Conservation (phyloP, 2,113 vertebrate species). For the Oryzias curvinotus region DNA sequence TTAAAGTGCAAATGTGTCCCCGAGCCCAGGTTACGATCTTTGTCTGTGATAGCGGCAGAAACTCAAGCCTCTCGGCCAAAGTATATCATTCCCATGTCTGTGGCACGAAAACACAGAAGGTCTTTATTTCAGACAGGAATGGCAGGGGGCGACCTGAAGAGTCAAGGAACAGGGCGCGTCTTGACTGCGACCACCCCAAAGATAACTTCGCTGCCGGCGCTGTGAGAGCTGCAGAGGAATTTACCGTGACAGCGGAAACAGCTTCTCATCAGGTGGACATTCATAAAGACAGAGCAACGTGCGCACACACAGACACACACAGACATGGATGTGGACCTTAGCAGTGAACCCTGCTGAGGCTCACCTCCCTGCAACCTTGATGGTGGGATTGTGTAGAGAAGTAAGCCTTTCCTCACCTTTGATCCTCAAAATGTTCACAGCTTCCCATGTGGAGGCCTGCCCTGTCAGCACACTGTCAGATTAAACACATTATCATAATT, state of each 20-base stretch:
- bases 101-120: conserved; percentile 59
- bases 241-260: conserved; percentile 72
- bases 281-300: conserved; percentile 43
- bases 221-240: conserved; percentile 64
- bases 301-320: conserved; percentile 13
- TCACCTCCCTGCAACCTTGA: conserved; percentile 61
- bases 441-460: conserved; percentile 4
- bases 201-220: conserved; percentile 42
- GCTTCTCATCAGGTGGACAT: conserved; percentile 66
- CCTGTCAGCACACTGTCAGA: conserved; percentile 50
- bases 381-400: conserved; percentile 55
- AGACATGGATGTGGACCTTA: conserved; percentile 49
- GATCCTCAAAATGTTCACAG: conserved; percentile 56
- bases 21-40: neutral
- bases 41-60: conserved; percentile 26
- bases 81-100: conserved; percentile 48
- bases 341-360: conserved; percentile 64
- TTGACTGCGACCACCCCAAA: conserved; percentile 65
- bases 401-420: conserved; percentile 57
- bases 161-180: conserved; percentile 59
- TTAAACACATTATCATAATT: conserved; percentile 42
- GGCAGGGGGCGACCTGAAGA: conserved; percentile 50
- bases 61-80: conserved; percentile 40
- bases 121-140: conserved; percentile 66
- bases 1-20: too few relatives aligned